These are phyloP conservation scores for Diloba caeruleocephala DNA, from an alignment of 2,888 invertebrate species.

Conservation along the genomic window DNA sequence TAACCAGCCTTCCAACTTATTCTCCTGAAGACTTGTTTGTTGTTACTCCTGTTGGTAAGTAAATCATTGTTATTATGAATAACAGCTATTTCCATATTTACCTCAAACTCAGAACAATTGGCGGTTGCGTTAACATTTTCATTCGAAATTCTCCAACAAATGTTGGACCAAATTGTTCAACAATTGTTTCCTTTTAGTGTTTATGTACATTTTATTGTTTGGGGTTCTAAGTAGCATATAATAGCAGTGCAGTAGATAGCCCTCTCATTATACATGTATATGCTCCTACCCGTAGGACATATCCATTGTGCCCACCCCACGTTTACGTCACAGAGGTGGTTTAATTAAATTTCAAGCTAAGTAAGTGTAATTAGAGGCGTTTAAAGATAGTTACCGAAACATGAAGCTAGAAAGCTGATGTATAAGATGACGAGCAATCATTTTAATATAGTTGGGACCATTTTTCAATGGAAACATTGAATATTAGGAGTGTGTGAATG, in stretches of 20 bases:
- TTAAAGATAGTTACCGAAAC: constrained; percentile 28
- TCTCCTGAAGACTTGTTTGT: too few species aligned
- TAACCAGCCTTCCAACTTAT: too few species aligned
- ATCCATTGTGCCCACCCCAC: constrained; percentile 23
- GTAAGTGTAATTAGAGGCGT: constrained; percentile 40
- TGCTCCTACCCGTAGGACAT: constrained; percentile 14
- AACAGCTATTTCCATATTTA: neutral
- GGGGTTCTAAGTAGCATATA: neutral
- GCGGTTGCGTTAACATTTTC: neutral
- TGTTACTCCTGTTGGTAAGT: too few species aligned
- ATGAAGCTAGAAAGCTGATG: constrained; percentile 3
- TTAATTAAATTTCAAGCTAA: constrained; percentile 50
- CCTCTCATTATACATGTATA: constrained; percentile 10
- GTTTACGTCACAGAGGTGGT: constrained; percentile 22
- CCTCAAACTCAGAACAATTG: constrained; percentile 6
- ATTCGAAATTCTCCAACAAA: constrained; percentile 8
- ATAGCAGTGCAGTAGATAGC: constrained; percentile 12
- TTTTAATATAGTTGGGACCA: neutral
- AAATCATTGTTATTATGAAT: too few species aligned
- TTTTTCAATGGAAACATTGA: neutral
- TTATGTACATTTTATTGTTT: constrained; percentile 20
- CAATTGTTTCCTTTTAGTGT: constrained; percentile 4
- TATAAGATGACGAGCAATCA: constrained; percentile 15
- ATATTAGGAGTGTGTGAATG: too few species aligned
- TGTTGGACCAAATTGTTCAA: constrained; percentile 1